Evolutionary conservation across 2,888 invertebrate genomes (phyloP).

Genomic region (Latrodectus elegans): DNA sequence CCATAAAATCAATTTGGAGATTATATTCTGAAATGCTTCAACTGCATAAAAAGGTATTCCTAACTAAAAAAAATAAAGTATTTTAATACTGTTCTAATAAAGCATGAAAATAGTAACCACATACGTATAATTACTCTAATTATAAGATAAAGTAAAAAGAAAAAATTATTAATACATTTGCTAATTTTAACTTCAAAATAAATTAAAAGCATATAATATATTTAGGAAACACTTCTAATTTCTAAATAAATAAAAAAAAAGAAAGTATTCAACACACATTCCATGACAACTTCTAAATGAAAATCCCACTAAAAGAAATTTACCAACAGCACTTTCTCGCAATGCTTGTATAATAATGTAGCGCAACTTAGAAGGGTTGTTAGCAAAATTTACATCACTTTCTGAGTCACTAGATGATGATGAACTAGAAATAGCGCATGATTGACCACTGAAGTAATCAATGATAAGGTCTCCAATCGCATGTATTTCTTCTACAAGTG

Average conservation of each 20-base stretch:
- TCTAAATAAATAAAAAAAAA: background rate
- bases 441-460: constrained; percentile 78
- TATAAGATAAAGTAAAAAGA: too few relatives aligned
- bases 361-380: constrained; percentile 80
- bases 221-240: background rate
- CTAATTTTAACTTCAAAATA: background rate
- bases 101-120: too few relatives aligned
- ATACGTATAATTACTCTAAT: too few relatives aligned
- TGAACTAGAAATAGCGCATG: constrained; percentile 46
- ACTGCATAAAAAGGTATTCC: too few relatives aligned
- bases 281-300: too few relatives aligned
- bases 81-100: too few relatives aligned
- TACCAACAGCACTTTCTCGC: constrained; percentile 80
- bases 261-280: too few relatives aligned
- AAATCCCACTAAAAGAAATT: constrained; percentile 69
- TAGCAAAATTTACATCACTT: constrained; percentile 45
- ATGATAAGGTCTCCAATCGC: constrained; percentile 80
- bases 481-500: constrained; percentile 81
- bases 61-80: too few relatives aligned
- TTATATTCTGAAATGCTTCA: too few relatives aligned
- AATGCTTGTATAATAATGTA: constrained; percentile 80
- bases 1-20: too few relatives aligned
- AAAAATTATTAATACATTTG: background rate
- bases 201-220: too few relatives aligned
- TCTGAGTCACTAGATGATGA: constrained; percentile 62